phyloP scores from a whole-genome alignment of 1,140 invertebrate species.

The Ips nitidus region DNA sequence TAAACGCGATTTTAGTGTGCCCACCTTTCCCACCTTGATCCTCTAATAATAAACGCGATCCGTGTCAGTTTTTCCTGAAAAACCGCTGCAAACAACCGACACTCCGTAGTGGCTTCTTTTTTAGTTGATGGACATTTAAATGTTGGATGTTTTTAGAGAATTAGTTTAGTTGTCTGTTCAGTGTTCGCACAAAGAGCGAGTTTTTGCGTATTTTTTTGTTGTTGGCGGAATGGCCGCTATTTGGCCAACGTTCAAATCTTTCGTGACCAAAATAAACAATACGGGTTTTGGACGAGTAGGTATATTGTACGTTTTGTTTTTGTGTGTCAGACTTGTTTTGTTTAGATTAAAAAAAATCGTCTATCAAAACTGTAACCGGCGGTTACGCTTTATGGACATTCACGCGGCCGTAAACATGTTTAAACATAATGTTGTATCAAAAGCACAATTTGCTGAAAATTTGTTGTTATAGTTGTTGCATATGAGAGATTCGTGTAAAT shows the following conservation, averaged over 20 bases:
- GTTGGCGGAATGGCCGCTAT: slow-evolving; percentile 4
- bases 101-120: slow-evolving; percentile 41
- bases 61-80: slow-evolving; percentile 1
- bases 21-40: slow-evolving; percentile 26
- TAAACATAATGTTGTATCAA: slow-evolving; percentile 16
- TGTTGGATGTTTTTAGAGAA: slow-evolving; percentile 41
- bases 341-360: not conserved
- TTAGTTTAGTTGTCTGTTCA: slow-evolving; percentile 27
- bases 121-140: slow-evolving; percentile 38
- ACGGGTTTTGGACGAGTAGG: slow-evolving; percentile 22
- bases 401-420: not conserved
- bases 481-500: slow-evolving; percentile 7
- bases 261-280: slow-evolving; percentile 22
- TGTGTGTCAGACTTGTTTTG: not conserved
- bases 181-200: slow-evolving; percentile 19
- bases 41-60: slow-evolving; percentile 16
- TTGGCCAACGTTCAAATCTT: slow-evolving; percentile 23
- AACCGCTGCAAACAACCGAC: slow-evolving; percentile 29
- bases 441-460: slow-evolving; percentile 14
- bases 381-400: slow-evolving; percentile 21
- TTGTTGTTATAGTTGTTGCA: slow-evolving; percentile 16
- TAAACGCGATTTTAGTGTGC: slow-evolving; percentile 11
- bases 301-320: not conserved
- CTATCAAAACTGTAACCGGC: slow-evolving; percentile 6
- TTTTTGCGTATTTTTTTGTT: too few species aligned